phyloP scores from a whole-genome alignment of 1,140 invertebrate species.

The Camponotus vicinus region DNA sequence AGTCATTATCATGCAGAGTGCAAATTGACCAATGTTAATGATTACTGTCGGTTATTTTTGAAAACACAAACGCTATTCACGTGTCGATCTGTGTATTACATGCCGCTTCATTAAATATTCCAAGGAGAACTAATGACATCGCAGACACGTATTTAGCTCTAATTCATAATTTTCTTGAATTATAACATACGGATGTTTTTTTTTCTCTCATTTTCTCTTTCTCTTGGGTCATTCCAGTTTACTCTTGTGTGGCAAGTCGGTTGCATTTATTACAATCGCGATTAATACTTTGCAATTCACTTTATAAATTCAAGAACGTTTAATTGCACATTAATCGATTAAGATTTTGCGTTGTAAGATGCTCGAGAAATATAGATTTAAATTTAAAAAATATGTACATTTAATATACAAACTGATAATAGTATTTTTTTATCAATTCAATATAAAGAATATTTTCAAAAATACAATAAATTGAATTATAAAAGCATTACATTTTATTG shows the following conservation, averaged over 20 bases:
- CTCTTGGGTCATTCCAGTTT: background rate
- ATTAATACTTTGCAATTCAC: background rate
- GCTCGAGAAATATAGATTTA: background rate
- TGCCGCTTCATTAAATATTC: conserved; percentile 31
- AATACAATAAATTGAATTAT: too few species aligned
- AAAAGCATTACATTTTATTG: too few species aligned
- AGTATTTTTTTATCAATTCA: background rate
- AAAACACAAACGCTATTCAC: conserved; percentile 6
- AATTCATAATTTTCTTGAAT: conserved; percentile 36
- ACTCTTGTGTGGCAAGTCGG: background rate
- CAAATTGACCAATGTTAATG: background rate
- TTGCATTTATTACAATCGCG: background rate
- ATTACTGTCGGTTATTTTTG: conserved; percentile 24
- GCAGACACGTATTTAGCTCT: background rate
- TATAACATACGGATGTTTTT: background rate
- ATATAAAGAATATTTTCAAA: too few species aligned
- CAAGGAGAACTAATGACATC: conserved; percentile 27
- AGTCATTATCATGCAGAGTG: background rate
- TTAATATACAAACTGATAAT: background rate
- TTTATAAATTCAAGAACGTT: background rate
- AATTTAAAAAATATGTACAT: background rate
- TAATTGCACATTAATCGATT: background rate
- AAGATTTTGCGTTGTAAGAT: background rate
- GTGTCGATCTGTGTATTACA: background rate
- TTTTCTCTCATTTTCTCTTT: background rate